Evolutionary conservation across 2,888 invertebrate genomes (phyloP), one percentile per base, ranked within the genome.

Genomic region (Cotesia congregata): DNA sequence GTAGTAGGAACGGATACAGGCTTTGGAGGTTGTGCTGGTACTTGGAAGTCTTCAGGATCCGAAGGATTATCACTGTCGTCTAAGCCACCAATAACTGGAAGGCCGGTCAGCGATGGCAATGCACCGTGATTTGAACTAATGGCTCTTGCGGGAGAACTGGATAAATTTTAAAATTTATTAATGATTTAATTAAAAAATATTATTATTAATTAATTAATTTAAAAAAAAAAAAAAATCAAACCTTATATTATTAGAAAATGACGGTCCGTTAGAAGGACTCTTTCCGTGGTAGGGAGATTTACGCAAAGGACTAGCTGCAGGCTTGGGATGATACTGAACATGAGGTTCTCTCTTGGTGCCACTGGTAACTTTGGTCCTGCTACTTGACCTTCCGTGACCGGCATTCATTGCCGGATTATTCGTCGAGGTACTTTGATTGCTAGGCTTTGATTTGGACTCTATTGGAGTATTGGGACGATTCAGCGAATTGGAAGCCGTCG

Each of bases 41-140:
- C 67, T 50, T 50, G 50, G 50, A 50, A 50, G 50, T 50, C 12
- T 12, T 50, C 50, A 50, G 12, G 50, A 12, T 50, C 76, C 79
- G 81, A 78, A 82, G 84, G 83, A 78, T 83, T 82, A 81, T 77
- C 17, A 80, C 12, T 50, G 50, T 50, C 50, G 12, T 50, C 50
- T 3, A 2, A 2, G 12, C 50, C 50, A 67, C 94, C 93, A 81
- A 95, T 94, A 93, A 95, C 93, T 5, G 95, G 95, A 80, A 94
- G 91, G 83, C 94, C 95, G 81, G 95, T 95, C 80, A 94, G 90
- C 6, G 94, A 74, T 38, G 50, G 50, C 39, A 50, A 40, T 7
- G 17, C 20, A 6, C 59, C 15, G 3, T 62, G 71, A 50, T 12
- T 6, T 72, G 38, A n/a, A 9, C n/a, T 67, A 30, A 30, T n/a